Evolutionary conservation across 2,797 vertebrate species (phyloP).

Genomic region (Eulemur coronatus): DNA sequence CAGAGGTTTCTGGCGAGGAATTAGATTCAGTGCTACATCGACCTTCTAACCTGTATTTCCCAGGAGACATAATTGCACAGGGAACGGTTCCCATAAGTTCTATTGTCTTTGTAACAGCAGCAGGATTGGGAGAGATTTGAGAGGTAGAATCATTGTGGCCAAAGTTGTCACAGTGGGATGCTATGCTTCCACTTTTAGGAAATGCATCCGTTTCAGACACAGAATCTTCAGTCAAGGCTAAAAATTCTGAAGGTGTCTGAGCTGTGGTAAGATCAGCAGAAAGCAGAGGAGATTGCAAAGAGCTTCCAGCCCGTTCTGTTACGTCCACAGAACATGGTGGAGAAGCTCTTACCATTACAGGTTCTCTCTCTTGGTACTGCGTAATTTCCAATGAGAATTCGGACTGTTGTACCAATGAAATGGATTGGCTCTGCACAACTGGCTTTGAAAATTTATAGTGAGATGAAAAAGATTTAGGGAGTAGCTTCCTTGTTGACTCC

Average conservation of each 20-base stretch:
- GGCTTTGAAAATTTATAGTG: constrained; percentile 93
- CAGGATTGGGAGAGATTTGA: constrained; percentile 85
- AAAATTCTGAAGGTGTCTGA: constrained; percentile 95
- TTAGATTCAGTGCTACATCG: constrained; percentile 72
- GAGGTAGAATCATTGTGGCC: constrained; percentile 88
- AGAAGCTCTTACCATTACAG: constrained; percentile 82
- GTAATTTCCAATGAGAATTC: constrained; percentile 79
- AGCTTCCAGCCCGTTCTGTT: constrained; percentile 90
- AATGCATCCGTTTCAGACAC: constrained; percentile 93
- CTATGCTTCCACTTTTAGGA: constrained; percentile 87
- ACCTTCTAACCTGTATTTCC: constrained; percentile 66
- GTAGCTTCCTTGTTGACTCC: constrained; percentile 91
- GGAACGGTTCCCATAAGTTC: constrained; percentile 47
- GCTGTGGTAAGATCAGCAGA: constrained; percentile 95
- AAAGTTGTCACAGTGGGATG: constrained; percentile 83
- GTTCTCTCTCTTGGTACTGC: constrained; percentile 81
- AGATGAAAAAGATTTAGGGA: constrained; percentile 96
- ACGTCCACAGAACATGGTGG: constrained; percentile 86
- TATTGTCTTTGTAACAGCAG: constrained; percentile 71
- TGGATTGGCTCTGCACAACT: constrained; percentile 78
- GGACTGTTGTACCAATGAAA: constrained; percentile 83
- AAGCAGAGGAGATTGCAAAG: constrained; percentile 93
- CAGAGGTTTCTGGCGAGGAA: constrained; percentile 75
- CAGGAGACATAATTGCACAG: constrained; percentile 73
- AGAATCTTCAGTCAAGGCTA: constrained; percentile 94